A percentile compares a stretch with the other conserved stretches of the same genome.
Conservation (phyloP, 2,888 invertebrate genomes). For the Odontomyia ornata region DNA sequence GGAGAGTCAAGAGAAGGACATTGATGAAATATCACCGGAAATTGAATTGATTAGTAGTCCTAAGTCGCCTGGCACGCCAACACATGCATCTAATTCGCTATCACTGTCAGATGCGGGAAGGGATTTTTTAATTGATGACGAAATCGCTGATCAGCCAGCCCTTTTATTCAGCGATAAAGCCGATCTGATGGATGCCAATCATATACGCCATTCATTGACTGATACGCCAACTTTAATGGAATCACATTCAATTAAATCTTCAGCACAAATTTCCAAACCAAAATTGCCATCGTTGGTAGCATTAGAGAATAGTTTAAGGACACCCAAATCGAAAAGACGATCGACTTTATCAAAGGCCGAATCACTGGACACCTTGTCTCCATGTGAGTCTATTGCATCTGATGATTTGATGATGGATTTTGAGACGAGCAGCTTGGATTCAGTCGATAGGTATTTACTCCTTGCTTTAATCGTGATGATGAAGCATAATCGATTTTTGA, state of each 20-base stretch:
- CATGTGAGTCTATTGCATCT: constrained; percentile 83
- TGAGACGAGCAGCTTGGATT: constrained; percentile 67
- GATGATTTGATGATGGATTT: constrained; percentile 91
- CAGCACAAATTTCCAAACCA: constrained; percentile 58
- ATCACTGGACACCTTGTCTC: constrained; percentile 84
- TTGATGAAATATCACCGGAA: constrained; percentile 64
- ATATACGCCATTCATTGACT: constrained; percentile 65
- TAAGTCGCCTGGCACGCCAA: constrained; percentile 79
- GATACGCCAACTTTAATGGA: constrained; percentile 64
- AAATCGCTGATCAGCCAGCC: constrained; percentile 90
- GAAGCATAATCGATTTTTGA: constrained; percentile 8
- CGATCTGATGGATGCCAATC: constrained; percentile 59
- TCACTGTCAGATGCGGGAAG: constrained; percentile 80
- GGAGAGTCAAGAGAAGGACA: constrained; percentile 64
- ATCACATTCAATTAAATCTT: constrained; percentile 59
- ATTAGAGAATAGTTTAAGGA: constrained; percentile 53
- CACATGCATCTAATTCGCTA: constrained; percentile 79
- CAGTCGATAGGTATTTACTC: constrained; percentile 59
- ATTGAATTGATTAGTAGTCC: constrained; percentile 63
- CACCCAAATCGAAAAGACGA: constrained; percentile 61
- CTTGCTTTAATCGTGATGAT: constrained; percentile 10
- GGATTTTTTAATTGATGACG: constrained; percentile 86
- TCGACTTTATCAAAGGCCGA: constrained; percentile 69
- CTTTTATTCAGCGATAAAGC: constrained; percentile 76
- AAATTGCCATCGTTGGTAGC: constrained; percentile 56